Conservation (phyloP, 2,797 vertebrate species). For the Arnoldichthys spilopterus region DNA sequence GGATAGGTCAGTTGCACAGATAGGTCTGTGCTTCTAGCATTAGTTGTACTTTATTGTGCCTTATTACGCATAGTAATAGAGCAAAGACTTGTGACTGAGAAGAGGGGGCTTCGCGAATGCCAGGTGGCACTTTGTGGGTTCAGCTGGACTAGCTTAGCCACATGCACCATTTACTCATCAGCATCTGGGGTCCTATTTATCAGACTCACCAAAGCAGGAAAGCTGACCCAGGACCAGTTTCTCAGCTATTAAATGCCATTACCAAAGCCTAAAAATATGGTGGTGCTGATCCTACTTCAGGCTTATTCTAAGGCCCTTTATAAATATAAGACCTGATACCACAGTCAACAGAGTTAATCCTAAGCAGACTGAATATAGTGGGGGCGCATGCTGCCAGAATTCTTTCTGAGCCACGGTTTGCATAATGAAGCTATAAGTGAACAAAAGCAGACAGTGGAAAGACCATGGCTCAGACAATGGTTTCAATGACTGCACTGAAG, state of each 20-base stretch:
- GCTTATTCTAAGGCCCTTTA: neutral
- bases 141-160: slow-evolving; percentile 46
- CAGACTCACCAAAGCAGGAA: slow-evolving; percentile 3
- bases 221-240: slow-evolving; percentile 5
- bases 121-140: slow-evolving; percentile 40
- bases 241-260: neutral
- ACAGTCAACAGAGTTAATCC: slow-evolving; percentile 29
- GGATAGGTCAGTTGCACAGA: neutral
- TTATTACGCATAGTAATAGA: neutral
- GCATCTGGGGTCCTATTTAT: slow-evolving; percentile 30
- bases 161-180: slow-evolving; percentile 41
- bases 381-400: slow-evolving; percentile 11
- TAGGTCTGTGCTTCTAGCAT: neutral
- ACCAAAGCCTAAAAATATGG: neutral
- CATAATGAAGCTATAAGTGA: slow-evolving; percentile 12
- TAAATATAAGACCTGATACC: slow-evolving; percentile 12
- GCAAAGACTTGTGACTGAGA: neutral
- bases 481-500: neutral
- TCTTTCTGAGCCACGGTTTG: neutral
- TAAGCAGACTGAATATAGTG: neutral
- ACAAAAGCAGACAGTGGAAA: neutral
- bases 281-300: neutral
- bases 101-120: slow-evolving; percentile 20
- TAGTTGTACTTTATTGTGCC: neutral
- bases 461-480: neutral